phyloP scores from a whole-genome alignment of 2,113 vertebrate species.

The Eudyptes chrysolophus region DNA sequence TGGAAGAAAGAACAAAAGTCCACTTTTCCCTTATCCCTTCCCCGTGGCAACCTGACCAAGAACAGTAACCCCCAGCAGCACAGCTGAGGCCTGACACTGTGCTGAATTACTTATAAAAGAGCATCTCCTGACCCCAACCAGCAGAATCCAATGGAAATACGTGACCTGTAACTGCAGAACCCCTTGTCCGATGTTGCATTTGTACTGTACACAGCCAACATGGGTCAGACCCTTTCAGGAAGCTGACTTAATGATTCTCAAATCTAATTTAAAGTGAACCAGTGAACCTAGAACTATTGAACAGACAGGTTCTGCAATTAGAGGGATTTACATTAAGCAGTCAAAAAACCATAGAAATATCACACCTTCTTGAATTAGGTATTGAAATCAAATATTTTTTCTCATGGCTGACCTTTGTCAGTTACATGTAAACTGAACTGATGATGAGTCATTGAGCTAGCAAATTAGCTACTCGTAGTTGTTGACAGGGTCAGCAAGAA shows the following conservation, averaged over 20 bases:
- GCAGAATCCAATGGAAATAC: neutral
- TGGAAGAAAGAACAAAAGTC: slow-evolving; percentile 55
- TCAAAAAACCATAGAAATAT: slow-evolving; percentile 45
- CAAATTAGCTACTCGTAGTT: slow-evolving; percentile 70
- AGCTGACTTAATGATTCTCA: neutral
- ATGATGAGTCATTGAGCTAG: slow-evolving; percentile 70
- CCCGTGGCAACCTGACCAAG: slow-evolving; percentile 58
- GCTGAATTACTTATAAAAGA: slow-evolving; percentile 53
- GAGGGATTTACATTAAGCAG: slow-evolving; percentile 53
- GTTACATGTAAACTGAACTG: slow-evolving; percentile 58
- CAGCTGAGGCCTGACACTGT: slow-evolving; percentile 50
- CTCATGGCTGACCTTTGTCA: slow-evolving; percentile 67
- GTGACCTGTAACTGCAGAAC: neutral
- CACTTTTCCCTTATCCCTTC: slow-evolving; percentile 54
- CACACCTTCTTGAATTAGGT: slow-evolving; percentile 56
- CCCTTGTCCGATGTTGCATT: neutral
- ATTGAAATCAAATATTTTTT: slow-evolving; percentile 69
- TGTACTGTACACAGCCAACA: neutral
- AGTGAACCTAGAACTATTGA: slow-evolving; percentile 24
- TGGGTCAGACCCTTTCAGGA: slow-evolving; percentile 19
- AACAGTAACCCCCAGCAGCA: slow-evolving; percentile 50
- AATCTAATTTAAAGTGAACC: slow-evolving; percentile 6
- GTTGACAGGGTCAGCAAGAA: slow-evolving; percentile 71
- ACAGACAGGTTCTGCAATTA: slow-evolving; percentile 52
- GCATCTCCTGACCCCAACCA: slow-evolving; percentile 8